A percentile compares a stretch with the other conserved stretches of the same genome.
These are phyloP conservation scores for Pseudopipra pipra DNA, from an alignment of 2,113 vertebrate species.

Conservation along the genomic window DNA sequence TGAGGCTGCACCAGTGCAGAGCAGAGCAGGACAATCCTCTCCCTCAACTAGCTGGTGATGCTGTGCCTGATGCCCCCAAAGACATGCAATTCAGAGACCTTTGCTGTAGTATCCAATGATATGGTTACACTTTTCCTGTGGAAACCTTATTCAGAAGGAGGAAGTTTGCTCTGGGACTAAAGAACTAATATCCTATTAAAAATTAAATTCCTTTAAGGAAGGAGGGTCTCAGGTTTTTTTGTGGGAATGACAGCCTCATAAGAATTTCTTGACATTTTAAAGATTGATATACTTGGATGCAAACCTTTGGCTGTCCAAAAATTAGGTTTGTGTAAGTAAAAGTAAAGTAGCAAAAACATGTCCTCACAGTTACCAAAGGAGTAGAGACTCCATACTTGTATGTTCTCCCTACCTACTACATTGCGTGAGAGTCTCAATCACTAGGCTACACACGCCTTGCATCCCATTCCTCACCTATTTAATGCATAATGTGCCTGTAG, in stretches of 20 bases:
- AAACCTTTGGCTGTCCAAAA: not conserved
- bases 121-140: not conserved
- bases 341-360: not conserved
- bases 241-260: not conserved
- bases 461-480: not conserved
- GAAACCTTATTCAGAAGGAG: not conserved
- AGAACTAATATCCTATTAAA: not conserved
- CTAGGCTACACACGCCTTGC: fast-evolving
- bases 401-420: fast-evolving
- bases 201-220: not conserved
- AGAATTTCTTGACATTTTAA: not conserved
- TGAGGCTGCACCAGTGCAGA: not conserved
- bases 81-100: not conserved
- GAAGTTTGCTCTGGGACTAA: not conserved
- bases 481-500: not conserved
- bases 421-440: not conserved
- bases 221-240: not conserved
- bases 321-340: not conserved
- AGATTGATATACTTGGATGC: not conserved
- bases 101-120: not conserved
- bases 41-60: not conserved
- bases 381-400: fast-evolving
- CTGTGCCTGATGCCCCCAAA: not conserved
- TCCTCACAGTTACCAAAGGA: not conserved
- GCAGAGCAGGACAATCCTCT: not conserved